phyloP scores from a whole-genome alignment of 1,140 invertebrate species.

The Zaprionus kolodkinae region DNA sequence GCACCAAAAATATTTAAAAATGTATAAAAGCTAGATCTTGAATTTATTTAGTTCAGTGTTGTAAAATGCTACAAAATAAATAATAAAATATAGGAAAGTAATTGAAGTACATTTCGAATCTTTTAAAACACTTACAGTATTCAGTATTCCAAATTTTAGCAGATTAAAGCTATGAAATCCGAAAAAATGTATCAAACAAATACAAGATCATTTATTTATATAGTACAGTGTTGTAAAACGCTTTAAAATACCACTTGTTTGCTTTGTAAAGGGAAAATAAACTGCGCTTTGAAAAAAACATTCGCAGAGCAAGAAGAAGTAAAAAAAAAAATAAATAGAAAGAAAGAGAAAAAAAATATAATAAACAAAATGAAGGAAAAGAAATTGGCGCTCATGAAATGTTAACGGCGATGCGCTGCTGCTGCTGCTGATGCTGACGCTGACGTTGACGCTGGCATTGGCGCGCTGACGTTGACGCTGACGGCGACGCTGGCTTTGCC shows the following conservation, averaged over 20 bases:
- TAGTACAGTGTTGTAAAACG: too few relatives aligned
- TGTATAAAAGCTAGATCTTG: too few relatives aligned
- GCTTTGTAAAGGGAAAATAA: constrained; percentile 1
- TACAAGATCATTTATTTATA: too few relatives aligned
- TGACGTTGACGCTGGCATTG: constrained; percentile 33
- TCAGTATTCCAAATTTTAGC: too few relatives aligned
- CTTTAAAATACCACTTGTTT: constrained; percentile 6
- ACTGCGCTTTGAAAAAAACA: constrained; percentile 32
- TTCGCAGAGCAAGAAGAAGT: constrained; percentile 31
- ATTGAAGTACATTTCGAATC: too few relatives aligned
- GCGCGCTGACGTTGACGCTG: constrained; percentile 26
- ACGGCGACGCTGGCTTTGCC: constrained; percentile 25
- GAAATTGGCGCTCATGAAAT: constrained; percentile 80
- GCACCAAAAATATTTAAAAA: too few relatives aligned
- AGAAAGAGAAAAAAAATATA: constrained; percentile 50
- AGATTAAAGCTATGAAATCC: too few relatives aligned
- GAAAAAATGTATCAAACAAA: too few relatives aligned
- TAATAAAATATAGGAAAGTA: too few relatives aligned
- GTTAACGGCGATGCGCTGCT: constrained; percentile 57
- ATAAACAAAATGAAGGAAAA: constrained; percentile 79
- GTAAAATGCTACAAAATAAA: too few relatives aligned
- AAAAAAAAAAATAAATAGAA: constrained; percentile 28
- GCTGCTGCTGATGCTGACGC: constrained; percentile 23
- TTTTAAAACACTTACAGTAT: too few relatives aligned
- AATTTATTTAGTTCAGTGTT: too few relatives aligned